Percentiles rank a stretch among this genome's conserved stretches.
Evolutionary conservation across 1,140 invertebrate genomes (phyloP).

Genomic region (Cepaea nemoralis): DNA sequence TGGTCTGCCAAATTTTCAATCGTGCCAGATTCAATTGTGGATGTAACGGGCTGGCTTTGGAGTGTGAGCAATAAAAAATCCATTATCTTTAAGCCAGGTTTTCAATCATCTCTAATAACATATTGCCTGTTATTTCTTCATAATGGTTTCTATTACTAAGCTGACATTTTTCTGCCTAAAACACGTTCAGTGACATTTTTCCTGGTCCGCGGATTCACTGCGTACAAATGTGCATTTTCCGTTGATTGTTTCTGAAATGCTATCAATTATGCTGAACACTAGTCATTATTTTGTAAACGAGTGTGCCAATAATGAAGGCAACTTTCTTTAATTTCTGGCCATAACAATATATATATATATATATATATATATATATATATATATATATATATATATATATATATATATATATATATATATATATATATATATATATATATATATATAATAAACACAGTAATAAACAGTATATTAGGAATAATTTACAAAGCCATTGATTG

Average conservation of each 20-base stretch:
- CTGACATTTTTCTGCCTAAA: neutral
- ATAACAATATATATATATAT: too few species aligned
- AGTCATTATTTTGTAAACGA: too few species aligned
- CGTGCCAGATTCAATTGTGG: constrained; percentile 36
- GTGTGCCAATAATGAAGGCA: too few species aligned
- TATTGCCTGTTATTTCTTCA: constrained; percentile 36
- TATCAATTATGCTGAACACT: neutral
- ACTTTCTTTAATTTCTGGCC: too few species aligned
- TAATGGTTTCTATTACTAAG: constrained; percentile 36
- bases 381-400: too few species aligned
- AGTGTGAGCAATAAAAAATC: constrained; percentile 15
- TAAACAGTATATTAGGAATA: too few species aligned
- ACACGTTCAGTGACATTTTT: neutral
- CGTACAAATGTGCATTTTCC: neutral
- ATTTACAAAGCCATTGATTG: too few species aligned
- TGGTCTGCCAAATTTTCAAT: constrained; percentile 33
- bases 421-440: too few species aligned
- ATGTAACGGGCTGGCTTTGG: neutral
- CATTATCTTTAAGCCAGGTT: constrained; percentile 27
- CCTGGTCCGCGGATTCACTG: neutral
- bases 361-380: too few species aligned
- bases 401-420: too few species aligned
- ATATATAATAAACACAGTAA: too few species aligned
- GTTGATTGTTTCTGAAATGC: neutral
- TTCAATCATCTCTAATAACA: constrained; percentile 27